Evolutionary conservation across 2,113 vertebrate genomes (phyloP).

Genomic region (Glaucidium brasilianum): DNA sequence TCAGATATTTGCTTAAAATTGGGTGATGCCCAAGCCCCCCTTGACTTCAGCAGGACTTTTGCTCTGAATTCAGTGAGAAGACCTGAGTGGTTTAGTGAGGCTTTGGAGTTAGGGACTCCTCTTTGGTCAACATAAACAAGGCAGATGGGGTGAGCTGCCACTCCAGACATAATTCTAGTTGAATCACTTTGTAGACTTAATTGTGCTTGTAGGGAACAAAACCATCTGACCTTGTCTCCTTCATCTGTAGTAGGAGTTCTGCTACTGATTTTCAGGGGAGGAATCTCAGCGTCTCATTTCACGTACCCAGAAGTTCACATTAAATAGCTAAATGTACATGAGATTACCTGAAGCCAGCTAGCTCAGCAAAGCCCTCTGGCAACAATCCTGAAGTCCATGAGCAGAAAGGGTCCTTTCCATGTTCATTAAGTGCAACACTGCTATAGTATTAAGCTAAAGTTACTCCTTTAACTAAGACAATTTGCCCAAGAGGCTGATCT

Average conservation of each 20-base stretch:
- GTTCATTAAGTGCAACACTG: neutral
- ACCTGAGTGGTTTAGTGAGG: neutral
- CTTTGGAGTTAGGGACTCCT: neutral
- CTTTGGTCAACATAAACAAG: neutral
- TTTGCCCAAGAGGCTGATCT: neutral
- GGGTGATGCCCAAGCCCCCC: neutral
- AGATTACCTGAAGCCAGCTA: neutral
- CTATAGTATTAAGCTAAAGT: neutral
- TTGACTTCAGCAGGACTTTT: neutral
- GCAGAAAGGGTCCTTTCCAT: neutral
- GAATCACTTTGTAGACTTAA: neutral
- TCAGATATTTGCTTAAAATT: neutral
- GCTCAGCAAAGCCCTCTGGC: neutral
- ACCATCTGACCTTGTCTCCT: neutral
- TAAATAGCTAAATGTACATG: neutral
- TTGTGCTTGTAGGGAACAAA: neutral
- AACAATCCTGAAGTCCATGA: neutral
- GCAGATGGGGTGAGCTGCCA: neutral
- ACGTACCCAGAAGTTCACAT: neutral
- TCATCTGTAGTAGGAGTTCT: neutral
- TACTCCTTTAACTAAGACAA: neutral
- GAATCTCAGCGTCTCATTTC: neutral
- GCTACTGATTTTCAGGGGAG: neutral
- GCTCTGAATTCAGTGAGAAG: neutral
- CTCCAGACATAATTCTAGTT: neutral